Conservation (phyloP, 2,113 vertebrate genomes). For the Tenebrosternarchus preto region DNA sequence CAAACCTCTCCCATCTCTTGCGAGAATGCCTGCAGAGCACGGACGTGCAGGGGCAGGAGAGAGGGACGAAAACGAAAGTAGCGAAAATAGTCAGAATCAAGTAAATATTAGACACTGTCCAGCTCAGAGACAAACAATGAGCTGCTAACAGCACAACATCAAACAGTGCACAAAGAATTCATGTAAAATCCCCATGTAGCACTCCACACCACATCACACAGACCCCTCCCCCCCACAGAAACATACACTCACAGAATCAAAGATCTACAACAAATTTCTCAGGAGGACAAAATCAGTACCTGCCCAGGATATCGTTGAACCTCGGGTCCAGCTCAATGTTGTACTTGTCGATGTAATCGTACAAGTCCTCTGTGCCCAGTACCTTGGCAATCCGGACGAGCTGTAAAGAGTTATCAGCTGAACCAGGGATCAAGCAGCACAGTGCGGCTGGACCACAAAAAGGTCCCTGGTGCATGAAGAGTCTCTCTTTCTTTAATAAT, state of each 20-base stretch:
- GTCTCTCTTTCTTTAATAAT: too few species aligned
- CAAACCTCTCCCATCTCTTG: slow-evolving; percentile 72
- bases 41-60: background rate
- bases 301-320: slow-evolving; percentile 72
- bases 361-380: slow-evolving; percentile 70
- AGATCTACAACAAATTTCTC: background rate
- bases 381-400: slow-evolving; percentile 71
- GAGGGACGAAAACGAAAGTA: background rate
- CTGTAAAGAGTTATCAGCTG: slow-evolving; percentile 42
- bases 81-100: background rate
- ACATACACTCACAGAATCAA: too few species aligned
- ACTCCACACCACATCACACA: background rate
- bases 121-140: background rate
- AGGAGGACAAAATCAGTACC: slow-evolving; percentile 47
- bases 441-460: background rate
- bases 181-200: background rate
- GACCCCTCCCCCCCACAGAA: too few species aligned
- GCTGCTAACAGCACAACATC: background rate
- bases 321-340: slow-evolving; percentile 71
- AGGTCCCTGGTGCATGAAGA: background rate
- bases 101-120: background rate
- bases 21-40: slow-evolving; percentile 63
- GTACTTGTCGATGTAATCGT: slow-evolving; percentile 73
- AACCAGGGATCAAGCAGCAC: slow-evolving; percentile 1
- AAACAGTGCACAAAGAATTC: too few species aligned